Percentiles rank a stretch among this genome's conserved stretches.
Conservation (phyloP, 2,888 invertebrate species). For the Notodonta ziczac region DNA sequence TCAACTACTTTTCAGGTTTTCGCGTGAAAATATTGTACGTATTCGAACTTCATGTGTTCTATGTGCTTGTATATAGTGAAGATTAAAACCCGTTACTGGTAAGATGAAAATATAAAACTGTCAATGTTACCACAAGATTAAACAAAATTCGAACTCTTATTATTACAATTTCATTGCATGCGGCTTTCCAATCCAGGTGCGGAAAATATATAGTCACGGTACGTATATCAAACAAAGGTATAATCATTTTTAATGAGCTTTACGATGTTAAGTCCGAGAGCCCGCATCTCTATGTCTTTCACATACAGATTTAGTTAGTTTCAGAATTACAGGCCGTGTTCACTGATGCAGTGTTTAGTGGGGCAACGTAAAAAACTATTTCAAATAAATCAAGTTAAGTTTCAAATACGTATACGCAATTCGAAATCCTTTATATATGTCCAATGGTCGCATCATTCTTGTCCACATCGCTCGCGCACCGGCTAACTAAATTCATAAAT, state of each 20-base stretch:
- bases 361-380: background rate
- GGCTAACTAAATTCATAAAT: slow-evolving; percentile 38
- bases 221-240: too few species aligned
- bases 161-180: too few species aligned
- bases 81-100: too few species aligned
- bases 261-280: too few species aligned
- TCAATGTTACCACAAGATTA: too few species aligned
- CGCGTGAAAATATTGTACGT: background rate
- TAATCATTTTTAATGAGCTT: too few species aligned
- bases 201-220: too few species aligned
- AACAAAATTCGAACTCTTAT: too few species aligned
- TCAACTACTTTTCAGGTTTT: background rate
- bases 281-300: too few species aligned
- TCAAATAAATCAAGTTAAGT: background rate
- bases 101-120: too few species aligned
- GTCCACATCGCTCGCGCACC: slow-evolving; percentile 29
- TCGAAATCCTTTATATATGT: background rate
- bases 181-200: too few species aligned
- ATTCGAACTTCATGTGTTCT: background rate
- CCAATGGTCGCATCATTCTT: background rate
- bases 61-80: background rate
- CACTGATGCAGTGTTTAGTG: background rate
- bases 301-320: too few species aligned
- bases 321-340: background rate
- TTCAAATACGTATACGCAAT: background rate